These are phyloP conservation scores for Pachycephus smyrnensis DNA, from an alignment of 2,888 invertebrate genomes.

Conservation along the genomic window DNA sequence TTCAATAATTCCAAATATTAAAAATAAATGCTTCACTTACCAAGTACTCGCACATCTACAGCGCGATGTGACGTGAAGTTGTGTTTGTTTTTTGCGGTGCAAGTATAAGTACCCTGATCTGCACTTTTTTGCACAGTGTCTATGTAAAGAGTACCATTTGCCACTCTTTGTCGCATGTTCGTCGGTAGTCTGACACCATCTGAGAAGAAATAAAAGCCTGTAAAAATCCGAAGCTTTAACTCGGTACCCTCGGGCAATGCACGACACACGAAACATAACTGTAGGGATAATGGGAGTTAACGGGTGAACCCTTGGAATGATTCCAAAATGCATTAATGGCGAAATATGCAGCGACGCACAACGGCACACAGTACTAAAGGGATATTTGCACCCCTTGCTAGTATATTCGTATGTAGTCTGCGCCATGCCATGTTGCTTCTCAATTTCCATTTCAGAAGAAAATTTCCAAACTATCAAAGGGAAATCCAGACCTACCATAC, in stretches of 20 bases:
- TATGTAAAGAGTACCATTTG: conserved; percentile 70
- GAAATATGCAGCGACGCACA: not conserved
- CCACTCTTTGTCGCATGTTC: conserved; percentile 70
- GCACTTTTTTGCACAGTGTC: conserved; percentile 68
- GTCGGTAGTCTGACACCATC: conserved; percentile 69
- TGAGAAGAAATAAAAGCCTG: conserved; percentile 36
- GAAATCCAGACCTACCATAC: not conserved
- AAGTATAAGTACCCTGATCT: conserved; percentile 71
- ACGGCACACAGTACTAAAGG: not conserved
- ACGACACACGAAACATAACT: not conserved
- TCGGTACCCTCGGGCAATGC: not conserved
- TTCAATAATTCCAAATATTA: not conserved
- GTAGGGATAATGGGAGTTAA: not conserved
- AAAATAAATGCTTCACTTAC: conserved; percentile 53
- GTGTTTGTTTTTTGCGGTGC: conserved; percentile 69
- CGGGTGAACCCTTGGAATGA: not conserved
- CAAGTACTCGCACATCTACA: conserved; percentile 66
- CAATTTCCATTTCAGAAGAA: not conserved
- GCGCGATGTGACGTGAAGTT: conserved; percentile 66
- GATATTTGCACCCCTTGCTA: not conserved
- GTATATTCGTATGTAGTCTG: not conserved
- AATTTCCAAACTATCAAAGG: not conserved
- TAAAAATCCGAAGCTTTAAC: not conserved
- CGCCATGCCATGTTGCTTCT: not conserved
- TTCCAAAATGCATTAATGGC: not conserved